A percentile compares a stretch with the other conserved stretches of the same genome.
Conservation (phyloP, 2,797 vertebrate species). For the Psittacula echo region DNA sequence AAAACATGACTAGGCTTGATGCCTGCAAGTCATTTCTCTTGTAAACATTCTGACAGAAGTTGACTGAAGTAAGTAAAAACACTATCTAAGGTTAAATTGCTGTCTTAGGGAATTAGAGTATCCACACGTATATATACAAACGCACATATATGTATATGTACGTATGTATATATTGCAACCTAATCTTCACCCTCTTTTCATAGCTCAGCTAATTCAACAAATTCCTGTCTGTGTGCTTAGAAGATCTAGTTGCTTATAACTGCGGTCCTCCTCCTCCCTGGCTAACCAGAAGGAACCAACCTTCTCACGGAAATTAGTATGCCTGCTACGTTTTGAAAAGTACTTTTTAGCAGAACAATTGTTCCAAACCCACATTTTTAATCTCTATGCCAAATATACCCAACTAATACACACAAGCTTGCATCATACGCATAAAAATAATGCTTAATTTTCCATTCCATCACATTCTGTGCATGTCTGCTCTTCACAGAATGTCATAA, state of each 20-base stretch:
- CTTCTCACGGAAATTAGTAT: background rate
- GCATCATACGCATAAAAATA: background rate
- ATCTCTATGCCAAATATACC: background rate
- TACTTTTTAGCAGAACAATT: background rate
- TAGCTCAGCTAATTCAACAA: background rate
- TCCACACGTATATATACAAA: rapidly evolving
- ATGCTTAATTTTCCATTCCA: background rate
- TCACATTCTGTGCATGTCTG: background rate
- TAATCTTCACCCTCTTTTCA: background rate
- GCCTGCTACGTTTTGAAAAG: background rate
- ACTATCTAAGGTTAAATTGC: background rate
- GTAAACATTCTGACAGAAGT: background rate
- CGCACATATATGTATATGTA: rapidly evolving
- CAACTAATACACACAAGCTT: background rate
- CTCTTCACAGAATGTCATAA: background rate
- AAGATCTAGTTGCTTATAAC: background rate
- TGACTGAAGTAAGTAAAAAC: background rate
- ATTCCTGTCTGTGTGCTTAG: background rate
- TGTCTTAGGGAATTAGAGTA: background rate
- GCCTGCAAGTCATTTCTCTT: background rate
- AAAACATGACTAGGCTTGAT: background rate
- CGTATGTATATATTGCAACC: background rate
- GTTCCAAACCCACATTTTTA: background rate
- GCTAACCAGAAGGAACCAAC: background rate
- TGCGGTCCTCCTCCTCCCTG: background rate